Base-by-base conservation (phyloP, 2,113 vertebrate species). In the Nettapus auritus region DNA sequence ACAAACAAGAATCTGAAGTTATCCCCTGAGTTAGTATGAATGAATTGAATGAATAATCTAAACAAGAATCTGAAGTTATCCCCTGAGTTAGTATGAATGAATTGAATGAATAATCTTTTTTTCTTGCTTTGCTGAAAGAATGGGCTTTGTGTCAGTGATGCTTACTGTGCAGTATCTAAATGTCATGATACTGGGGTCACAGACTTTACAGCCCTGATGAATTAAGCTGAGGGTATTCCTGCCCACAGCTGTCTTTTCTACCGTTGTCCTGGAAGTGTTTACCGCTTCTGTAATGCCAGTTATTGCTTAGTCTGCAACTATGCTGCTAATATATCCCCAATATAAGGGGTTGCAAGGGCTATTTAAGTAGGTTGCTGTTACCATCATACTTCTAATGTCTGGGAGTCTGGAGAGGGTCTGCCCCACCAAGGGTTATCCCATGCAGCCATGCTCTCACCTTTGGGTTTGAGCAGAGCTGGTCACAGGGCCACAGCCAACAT, bases 391-490 rank as follows among this genome's bases (percentile, higher is more conserved):
- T 29, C 48, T 29, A 23, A 17, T 28, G 7, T 63, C 29, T 74
- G 14, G 44, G 31, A 69, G 29, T 33, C 40, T 82, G 34, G 29
- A 64, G 31, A 74, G 50, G 7, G 22, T 7, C 44, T 53, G 21
- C 4, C 53, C 36, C 34, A 25, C 16, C 0, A 2, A n/a, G 20
- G 13, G 2, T 8, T 13, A 31, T 8, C 13, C 21, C 9, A 8
- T 1, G 1, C 3, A 2, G 6, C 31, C 3, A 0, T 9, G 25
- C 2, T 4, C 17, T 86, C 11, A 11, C 2, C 34, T 8, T 1
- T 1, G 2, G 6, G 8, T 50, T 7, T 46, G 42, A 55, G 19
- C 15, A 67, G 12, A 66, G 8, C 33, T 75, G 22, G 13, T 74
- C 34, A 17, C 1, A 0, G 50, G 38, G 25, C 33, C 18, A 13